Evolutionary conservation across 1,140 invertebrate species (phyloP), one percentile per base, ranked within the genome.

Genomic region (Ceratitis capitata): DNA sequence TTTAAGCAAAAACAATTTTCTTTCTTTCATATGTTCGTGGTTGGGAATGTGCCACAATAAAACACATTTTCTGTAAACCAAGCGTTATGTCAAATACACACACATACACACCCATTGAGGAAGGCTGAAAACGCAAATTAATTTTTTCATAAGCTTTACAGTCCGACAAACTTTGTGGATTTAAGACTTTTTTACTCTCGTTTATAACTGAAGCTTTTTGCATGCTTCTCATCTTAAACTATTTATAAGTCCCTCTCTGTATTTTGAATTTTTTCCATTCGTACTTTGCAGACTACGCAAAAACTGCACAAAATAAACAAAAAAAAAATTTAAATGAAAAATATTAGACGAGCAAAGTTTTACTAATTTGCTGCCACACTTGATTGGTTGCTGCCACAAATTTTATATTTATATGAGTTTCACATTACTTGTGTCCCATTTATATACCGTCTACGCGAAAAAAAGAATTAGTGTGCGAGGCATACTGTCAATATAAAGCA

Each of bases 291-390:
- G 29, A 16, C 19, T 12, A 6, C 61, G 35, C 29, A 6, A 64
- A 35, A 26, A 53, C 23, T 53, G 4, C 19, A n/a, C 51, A n/a
- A 12, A 53, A n/a, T n/a, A n/a, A 53, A 23, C 19, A 39, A 64
- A 19, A 64, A 35, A 1, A n/a, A 10, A 35, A 35, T 32, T 10
- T 47, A 29, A 45, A 82, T n/a, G 29, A 49, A 49, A 82, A 82
- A 42, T n/a, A 26, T 14, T 26, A 82, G 10, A 69, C 29, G 3
- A 6, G 23, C 78, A 29, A 82, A 82, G n/a, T 82, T 82, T 82
- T 82, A 47, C 78, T 82, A 82, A 82, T 82, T 82, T 82, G 42
- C 78, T 51, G 47, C 42, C 45, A 82, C 78, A 82, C 78, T 82
- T 82, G 45, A 82, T 82, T 82, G 78, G 78, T 49, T 82, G 16